Evolutionary conservation across 1,140 invertebrate genomes (phyloP), one percentile per base, ranked within the genome.

Genomic region (Muscidifurax raptorellus): DNA sequence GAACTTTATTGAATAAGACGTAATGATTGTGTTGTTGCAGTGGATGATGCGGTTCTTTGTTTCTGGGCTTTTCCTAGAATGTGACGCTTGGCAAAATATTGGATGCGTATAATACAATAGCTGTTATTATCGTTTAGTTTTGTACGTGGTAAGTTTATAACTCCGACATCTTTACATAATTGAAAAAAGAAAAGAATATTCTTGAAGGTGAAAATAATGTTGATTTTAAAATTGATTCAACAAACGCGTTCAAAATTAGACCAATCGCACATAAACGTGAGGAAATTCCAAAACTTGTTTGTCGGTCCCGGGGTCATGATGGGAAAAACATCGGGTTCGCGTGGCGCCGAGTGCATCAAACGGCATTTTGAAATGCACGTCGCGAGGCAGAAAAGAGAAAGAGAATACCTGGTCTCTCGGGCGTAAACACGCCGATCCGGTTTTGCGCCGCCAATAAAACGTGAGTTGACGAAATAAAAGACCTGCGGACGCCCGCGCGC

Each of bases 401-500:
- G 64, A 44, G 75, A 40, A 83, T 69, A 69, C 66, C 25, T 30
- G 66, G 44, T 87, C 85, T 32, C 52, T 30, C 59, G 79, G 81
- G 85, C 85, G 86, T 80, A 89, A 89, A 90, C 87, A 87, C 86
- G 89, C 89, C 84, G 15, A 89, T 85, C 89, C 89, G 88, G 86
- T 90, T 84, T 89, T 64, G 47, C 74, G 81, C 75, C 66, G 64
- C 32, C 69, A 74, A 88, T 71, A 83, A 86, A 86, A 87, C 72
- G 75, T 2, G 32, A 10, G 71, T 27, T 47, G 52, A 59, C 22
- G 36, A 36, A 75, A 36, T 75, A 75, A 40, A 44, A 75, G 72
- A 75, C 22, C 28, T 12, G 36, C 22, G 9, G n/a, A 75, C 22
- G n/a, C 18, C 18, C 10, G n/a, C n/a, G n/a, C 40, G 44, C 13